Evolutionary conservation across 2,113 vertebrate genomes (phyloP), one percentile per base, ranked within the genome.

Genomic region (Trinectes maculatus): DNA sequence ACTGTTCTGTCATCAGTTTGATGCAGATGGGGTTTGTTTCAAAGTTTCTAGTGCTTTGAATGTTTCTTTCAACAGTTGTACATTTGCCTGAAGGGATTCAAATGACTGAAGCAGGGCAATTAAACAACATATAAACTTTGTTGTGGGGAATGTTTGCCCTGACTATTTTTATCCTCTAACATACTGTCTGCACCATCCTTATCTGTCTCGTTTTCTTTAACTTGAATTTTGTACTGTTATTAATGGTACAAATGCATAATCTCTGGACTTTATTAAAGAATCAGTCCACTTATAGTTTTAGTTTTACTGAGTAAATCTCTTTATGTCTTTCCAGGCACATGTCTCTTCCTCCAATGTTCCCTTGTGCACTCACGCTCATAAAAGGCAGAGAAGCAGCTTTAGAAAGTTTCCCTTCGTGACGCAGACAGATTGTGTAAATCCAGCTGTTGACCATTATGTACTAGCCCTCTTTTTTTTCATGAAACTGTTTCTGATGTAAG

Each of bases 371-470:
- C 29, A 28, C 19, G 40, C 43, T 57, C 46, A 71, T 84, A 71
- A 65, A 82, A 71, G 37, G 34, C 16, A 55, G 53, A 28, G 11
- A 29, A 52, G 33, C 28, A 62, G 3, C 53, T 71, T 71, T 36
- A 60, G 53, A 60, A 69, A 67, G 33, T 54, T 83, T 49, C 65
- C 58, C 61, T 74, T 22, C 18, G 12, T 83, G 74, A 57, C 2
- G 8, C 47, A 71, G 62, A 74, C 76, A 71, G 77, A 64, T 44
- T 65, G 55, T 57, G 31, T 71, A 59, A 79, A 76, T 53, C 70
- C 89, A 91, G 85, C 83, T 89, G 94, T 90, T 93, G 89, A 83
- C 63, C 52, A 92, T 95, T 94, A 95, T 57, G 73, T 24, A 80
- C 80, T 51, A 85, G 58, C 73, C 79, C 86, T 86, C 84, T 89